Conservation (phyloP, 2,113 vertebrate genomes). For the Salvator merianae region DNA sequence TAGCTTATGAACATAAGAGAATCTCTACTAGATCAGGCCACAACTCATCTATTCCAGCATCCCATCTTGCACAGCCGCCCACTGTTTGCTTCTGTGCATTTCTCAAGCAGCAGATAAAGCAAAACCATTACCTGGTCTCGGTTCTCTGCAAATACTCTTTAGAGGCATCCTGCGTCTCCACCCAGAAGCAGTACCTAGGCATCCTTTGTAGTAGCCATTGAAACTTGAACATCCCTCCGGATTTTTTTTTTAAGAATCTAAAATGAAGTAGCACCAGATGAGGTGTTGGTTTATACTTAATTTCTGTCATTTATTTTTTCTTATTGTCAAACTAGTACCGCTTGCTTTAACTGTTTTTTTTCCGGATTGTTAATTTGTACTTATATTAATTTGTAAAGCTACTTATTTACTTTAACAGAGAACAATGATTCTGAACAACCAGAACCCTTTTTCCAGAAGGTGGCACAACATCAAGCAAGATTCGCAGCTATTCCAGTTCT, state of each 20-base stretch:
- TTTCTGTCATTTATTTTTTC: background rate
- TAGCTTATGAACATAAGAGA: background rate
- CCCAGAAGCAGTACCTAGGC: too few species aligned
- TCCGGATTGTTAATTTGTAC: background rate
- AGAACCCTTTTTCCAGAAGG: conserved; percentile 84
- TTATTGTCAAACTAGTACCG: background rate
- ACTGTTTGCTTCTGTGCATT: too few species aligned
- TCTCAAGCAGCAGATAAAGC: too few species aligned
- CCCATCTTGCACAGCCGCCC: too few species aligned
- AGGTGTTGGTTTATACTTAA: background rate
- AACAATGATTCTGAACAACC: conserved; percentile 50
- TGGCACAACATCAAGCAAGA: conserved; percentile 74
- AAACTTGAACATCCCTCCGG: background rate
- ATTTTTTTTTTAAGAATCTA: background rate
- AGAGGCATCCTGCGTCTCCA: too few species aligned
- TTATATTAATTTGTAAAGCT: conserved; percentile 14
- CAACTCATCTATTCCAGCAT: too few species aligned
- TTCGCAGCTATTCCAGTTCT: conserved; percentile 75
- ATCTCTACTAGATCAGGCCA: too few species aligned
- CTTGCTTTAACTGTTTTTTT: background rate
- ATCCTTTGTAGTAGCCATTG: too few species aligned
- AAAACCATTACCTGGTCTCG: too few species aligned
- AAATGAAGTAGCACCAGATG: background rate
- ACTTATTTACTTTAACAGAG: conserved; percentile 53
- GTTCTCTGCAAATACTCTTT: too few species aligned